Evolutionary conservation across 2,888 invertebrate genomes (phyloP).

Genomic region (Myopa tessellatipennis): DNA sequence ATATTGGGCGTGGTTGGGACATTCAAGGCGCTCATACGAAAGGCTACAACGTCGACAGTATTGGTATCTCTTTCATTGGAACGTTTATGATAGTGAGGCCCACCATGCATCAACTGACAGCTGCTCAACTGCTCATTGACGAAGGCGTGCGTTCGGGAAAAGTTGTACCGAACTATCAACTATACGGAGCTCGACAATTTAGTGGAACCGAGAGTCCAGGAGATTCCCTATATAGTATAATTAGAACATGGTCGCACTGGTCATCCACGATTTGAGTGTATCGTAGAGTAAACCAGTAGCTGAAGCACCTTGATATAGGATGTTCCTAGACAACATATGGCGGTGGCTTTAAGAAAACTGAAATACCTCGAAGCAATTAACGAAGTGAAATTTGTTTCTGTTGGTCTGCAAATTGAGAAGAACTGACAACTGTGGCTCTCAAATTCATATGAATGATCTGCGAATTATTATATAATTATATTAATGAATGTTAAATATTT

Average conservation of each 20-base stretch:
- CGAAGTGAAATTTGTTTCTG: no score
- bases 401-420: no score
- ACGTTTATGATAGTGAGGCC: constrained; percentile 73
- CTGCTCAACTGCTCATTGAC: constrained; percentile 73
- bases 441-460: no score
- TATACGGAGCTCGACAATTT: constrained; percentile 78
- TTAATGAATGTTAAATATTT: no score
- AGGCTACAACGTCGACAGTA: constrained; percentile 74
- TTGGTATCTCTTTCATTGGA: constrained; percentile 80
- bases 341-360: no score
- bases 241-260: constrained; percentile 78
- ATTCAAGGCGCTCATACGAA: constrained; percentile 77
- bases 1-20: constrained; percentile 82
- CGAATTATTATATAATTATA: no score
- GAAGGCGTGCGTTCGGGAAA: constrained; percentile 74
- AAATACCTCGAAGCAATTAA: no score
- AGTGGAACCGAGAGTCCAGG: constrained; percentile 78
- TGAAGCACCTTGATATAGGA: no score
- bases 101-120: constrained; percentile 71
- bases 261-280: constrained; percentile 40
- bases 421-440: no score
- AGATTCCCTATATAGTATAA: constrained; percentile 72
- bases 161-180: constrained; percentile 73
- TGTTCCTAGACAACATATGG: no score
- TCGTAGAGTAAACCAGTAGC: no score